Evolutionary conservation across 2,797 vertebrate species (phyloP), one percentile per base, ranked within the genome.

Genomic region (Tangara arthus): DNA sequence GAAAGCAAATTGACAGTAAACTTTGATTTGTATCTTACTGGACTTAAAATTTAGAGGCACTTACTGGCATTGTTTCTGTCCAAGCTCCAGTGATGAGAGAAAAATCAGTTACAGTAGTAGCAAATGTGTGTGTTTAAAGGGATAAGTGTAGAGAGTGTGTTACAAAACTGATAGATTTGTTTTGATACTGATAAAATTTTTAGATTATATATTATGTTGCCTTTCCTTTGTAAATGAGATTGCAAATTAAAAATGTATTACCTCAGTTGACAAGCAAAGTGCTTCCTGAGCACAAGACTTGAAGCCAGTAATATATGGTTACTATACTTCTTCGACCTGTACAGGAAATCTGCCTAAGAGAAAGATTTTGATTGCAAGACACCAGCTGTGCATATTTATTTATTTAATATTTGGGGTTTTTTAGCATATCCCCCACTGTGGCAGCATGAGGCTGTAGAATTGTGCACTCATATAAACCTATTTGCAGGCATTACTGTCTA

Each of bases 231-330:
- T 17, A 66, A 94, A 70, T 60, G 44, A 69, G 41, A 24, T 55
- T 83, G 50, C 26, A 57, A 70, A 94, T 96, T 90, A 91, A 95
- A 94, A 83, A 76, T 93, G 5, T 59, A 83, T 93, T 80, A 37
- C 39, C 22, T 61, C 4, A 4, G 75, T 35, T 86, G 84, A 80
- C 78, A 95, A 47, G 75, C 27, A 59, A 76, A 96, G 66, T 83
- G 60, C 71, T 95, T 89, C 80, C 84, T 84, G 55, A 63, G 72
- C 4, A 2, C 71, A 55, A 87, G 76, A 66, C 28, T 41, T 78
- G 60, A 37, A 79, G 37, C 22, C 46, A 53, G 1, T 77, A 64
- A 61, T 42, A 7, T 70, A 55, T 44, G 42, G 17, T 53, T 93
- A 34, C 42, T 81, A 35, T 72, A 41, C 28, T 9, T 71, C 81